Conservation (phyloP, 2,113 vertebrate genomes). For the Xiphorhynchus elegans region DNA sequence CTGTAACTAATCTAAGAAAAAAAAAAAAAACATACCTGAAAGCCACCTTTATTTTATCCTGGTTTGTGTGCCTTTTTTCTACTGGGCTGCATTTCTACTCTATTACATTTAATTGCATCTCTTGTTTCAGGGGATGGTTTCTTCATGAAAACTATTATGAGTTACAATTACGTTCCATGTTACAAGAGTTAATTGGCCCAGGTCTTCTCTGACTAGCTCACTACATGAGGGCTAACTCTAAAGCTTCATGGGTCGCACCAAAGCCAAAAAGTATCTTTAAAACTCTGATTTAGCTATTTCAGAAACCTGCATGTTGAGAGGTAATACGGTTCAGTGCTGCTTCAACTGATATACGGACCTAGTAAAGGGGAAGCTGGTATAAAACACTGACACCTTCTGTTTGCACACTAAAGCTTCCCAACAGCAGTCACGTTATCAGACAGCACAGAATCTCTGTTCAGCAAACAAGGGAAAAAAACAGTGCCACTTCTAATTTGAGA, state of each 20-base stretch:
- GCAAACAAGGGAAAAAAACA: not conserved
- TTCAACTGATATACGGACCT: not conserved
- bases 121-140: not conserved
- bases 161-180: not conserved
- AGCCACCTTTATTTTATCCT: not conserved
- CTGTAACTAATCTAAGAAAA: not conserved
- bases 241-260: not conserved
- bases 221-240: not conserved
- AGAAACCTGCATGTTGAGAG: not conserved
- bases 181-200: not conserved
- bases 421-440: fast-evolving
- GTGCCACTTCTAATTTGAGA: not conserved
- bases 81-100: not conserved
- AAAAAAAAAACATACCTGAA: not conserved
- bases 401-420: not conserved
- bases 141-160: not conserved
- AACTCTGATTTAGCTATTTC: not conserved
- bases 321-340: not conserved
- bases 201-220: not conserved
- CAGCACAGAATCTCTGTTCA: not conserved
- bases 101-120: not conserved
- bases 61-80: not conserved
- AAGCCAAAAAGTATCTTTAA: not conserved
- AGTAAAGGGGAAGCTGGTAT: not conserved
- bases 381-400: not conserved